Conservation (phyloP, 2,888 invertebrate species). For the Pomacea canaliculata region DNA sequence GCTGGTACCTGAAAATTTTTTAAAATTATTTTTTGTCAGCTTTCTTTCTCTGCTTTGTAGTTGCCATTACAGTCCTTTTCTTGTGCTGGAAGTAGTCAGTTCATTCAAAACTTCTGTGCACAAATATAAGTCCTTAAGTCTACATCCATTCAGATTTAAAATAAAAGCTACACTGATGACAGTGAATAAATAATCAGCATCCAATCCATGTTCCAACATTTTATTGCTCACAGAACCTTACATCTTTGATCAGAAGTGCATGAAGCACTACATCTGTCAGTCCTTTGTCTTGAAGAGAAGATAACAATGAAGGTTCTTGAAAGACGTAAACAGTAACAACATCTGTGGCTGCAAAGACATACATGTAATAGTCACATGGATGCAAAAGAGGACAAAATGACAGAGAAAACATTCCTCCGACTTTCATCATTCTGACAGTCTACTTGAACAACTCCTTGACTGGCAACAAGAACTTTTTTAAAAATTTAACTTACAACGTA, state of each 20-base stretch:
- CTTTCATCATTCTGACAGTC: background rate
- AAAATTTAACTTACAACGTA: too few species aligned
- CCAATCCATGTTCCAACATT: too few species aligned
- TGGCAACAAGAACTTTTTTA: too few species aligned
- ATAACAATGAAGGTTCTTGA: slow-evolving; percentile 84
- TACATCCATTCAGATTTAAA: too few species aligned
- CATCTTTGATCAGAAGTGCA: slow-evolving; percentile 86
- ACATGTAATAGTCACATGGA: slow-evolving; percentile 17
- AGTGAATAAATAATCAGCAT: too few species aligned
- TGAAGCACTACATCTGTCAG: slow-evolving; percentile 87
- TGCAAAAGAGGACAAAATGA: background rate
- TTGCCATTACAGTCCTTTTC: too few species aligned
- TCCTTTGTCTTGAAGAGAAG: slow-evolving; percentile 87
- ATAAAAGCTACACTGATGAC: too few species aligned
- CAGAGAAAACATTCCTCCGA: background rate
- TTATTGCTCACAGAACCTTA: slow-evolving; percentile 60
- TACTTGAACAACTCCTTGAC: background rate
- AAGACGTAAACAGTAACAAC: slow-evolving; percentile 85
- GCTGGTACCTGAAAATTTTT: slow-evolving; percentile 71
- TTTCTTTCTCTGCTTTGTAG: too few species aligned
- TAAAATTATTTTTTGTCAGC: too few species aligned
- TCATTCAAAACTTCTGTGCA: too few species aligned
- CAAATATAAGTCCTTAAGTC: too few species aligned
- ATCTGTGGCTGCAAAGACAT: slow-evolving; percentile 74
- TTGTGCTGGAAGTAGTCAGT: too few species aligned